A percentile compares a stretch with the other conserved stretches of the same genome.
These are phyloP conservation scores for Odobenus rosmarus DNA, from an alignment of 2,113 vertebrate genomes.

Conservation along the genomic window DNA sequence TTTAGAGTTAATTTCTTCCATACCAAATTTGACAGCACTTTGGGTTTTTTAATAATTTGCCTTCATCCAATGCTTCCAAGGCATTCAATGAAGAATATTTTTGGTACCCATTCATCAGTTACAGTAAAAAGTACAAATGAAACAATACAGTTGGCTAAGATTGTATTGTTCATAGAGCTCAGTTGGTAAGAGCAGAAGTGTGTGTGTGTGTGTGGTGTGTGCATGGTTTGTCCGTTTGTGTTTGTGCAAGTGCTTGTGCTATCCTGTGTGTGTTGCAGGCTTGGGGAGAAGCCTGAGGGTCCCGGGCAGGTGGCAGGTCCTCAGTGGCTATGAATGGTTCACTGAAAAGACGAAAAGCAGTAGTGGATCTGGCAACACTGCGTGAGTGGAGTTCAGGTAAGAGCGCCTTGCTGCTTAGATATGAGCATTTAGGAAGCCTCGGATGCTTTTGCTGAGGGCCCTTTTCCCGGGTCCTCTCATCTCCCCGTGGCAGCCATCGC, in stretches of 20 bases:
- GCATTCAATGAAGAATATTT: neutral
- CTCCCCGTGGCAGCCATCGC: neutral
- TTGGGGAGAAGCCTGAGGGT: neutral
- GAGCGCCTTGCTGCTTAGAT: neutral
- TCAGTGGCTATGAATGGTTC: neutral
- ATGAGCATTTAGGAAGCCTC: neutral
- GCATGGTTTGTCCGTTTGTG: neutral
- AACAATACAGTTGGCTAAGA: neutral
- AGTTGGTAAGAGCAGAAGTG: neutral
- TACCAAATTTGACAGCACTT: neutral
- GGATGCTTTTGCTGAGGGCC: neutral
- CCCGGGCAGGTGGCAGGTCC: neutral
- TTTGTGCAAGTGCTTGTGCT: neutral
- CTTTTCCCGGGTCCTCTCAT: neutral
- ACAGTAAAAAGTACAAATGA: neutral
- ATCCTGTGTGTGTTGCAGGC: too few relatives aligned
- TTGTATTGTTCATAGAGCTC: neutral
- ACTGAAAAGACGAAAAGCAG: fast-evolving
- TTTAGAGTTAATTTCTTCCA: neutral
- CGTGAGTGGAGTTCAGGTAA: neutral
- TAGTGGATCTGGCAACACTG: too few relatives aligned
- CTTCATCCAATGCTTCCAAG: neutral
- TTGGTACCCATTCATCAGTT: neutral
- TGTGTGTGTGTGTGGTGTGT: neutral
- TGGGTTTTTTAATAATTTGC: neutral